Conservation (phyloP, 2,113 vertebrate species). For the Notarius quadriscutis region DNA sequence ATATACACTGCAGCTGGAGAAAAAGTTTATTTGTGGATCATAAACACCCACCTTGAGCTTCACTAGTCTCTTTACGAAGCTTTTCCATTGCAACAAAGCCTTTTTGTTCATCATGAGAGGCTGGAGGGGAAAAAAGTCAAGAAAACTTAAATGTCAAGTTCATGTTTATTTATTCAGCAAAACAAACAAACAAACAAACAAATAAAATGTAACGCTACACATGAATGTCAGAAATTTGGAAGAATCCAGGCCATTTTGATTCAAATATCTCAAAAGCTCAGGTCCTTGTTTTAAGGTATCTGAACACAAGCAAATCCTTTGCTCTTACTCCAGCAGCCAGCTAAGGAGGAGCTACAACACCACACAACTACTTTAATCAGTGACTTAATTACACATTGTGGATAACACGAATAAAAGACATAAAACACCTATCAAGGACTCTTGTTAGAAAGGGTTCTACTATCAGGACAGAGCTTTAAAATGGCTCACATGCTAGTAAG, state of each 20-base stretch:
- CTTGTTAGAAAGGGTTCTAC: background rate
- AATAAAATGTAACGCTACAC: background rate
- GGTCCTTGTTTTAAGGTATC: background rate
- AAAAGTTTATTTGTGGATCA: background rate
- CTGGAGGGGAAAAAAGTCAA: background rate
- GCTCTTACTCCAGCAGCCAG: background rate
- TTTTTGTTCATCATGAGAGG: conserved; percentile 66
- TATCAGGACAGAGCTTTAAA: background rate
- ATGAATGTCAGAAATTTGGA: background rate
- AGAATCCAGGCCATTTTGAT: background rate
- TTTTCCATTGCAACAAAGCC: conserved; percentile 71
- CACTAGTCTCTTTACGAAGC: conserved; percentile 75
- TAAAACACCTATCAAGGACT: background rate
- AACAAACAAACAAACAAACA: background rate
- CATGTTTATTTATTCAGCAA: background rate
- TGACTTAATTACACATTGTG: background rate
- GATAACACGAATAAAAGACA: background rate
- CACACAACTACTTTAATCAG: background rate
- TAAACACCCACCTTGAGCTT: conserved; percentile 74
- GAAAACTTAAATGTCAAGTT: background rate
- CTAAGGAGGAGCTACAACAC: background rate
- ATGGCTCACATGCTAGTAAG: background rate
- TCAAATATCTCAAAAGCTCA: background rate
- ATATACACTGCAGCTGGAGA: background rate
- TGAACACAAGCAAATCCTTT: background rate